Conservation (phyloP, 2,797 vertebrate species). For the Gymnothorax javanicus region DNA sequence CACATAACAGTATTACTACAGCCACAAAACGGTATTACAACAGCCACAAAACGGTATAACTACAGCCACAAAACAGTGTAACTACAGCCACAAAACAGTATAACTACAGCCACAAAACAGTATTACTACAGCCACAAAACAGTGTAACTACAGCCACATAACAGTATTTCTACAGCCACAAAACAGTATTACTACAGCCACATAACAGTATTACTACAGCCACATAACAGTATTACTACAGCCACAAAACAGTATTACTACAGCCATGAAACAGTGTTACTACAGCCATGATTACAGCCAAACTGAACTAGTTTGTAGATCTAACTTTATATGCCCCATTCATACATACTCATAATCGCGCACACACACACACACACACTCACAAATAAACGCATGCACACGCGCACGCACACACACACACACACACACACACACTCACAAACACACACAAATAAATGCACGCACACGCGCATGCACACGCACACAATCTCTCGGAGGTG, state of each 20-base stretch:
- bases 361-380: neutral
- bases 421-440: neutral
- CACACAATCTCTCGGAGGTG: neutral
- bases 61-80: too few relatives aligned
- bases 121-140: neutral
- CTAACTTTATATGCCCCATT: neutral
- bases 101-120: too few relatives aligned
- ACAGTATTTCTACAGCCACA: neutral
- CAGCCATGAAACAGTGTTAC: neutral
- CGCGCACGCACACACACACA: neutral
- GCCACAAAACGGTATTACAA: too few relatives aligned
- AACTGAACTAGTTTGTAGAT: neutral
- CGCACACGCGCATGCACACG: neutral
- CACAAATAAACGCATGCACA: neutral
- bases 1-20: too few relatives aligned
- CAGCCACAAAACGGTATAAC: too few relatives aligned
- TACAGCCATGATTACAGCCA: neutral
- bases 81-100: too few relatives aligned
- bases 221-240: neutral
- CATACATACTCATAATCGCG: neutral
- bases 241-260: neutral
- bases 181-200: neutral
- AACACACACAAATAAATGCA: neutral
- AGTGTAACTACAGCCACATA: neutral
- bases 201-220: neutral